A percentile compares a stretch with the other conserved stretches of the same genome.
Conservation (phyloP, 92 coral and sea anemone species). For the Plumapathes pennacea region DNA sequence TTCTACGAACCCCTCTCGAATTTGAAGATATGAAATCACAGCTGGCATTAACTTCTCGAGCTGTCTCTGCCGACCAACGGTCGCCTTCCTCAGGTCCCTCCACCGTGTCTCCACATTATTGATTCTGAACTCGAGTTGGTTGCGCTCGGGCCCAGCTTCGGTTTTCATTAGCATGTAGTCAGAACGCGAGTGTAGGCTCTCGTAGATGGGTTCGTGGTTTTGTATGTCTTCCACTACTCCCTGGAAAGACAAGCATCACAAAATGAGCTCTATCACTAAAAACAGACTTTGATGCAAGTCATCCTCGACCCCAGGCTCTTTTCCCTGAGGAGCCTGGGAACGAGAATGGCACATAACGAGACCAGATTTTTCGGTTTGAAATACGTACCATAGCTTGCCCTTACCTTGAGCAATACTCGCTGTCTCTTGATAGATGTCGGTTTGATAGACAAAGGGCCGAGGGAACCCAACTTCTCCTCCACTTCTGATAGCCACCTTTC, state of each 20-base stretch:
- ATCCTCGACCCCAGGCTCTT: too few species aligned
- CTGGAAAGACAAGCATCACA: constrained; percentile 25
- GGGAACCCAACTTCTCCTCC: constrained; percentile 73
- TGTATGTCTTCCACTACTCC: constrained; percentile 72
- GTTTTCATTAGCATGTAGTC: constrained; percentile 54
- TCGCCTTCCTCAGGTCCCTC: constrained; percentile 61
- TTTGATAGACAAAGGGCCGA: constrained; percentile 75
- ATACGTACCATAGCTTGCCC: too few species aligned
- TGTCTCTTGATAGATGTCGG: constrained; percentile 82
- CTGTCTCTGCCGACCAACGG: constrained; percentile 71
- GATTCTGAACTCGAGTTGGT: constrained; percentile 65
- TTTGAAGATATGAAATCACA: constrained; percentile 72
- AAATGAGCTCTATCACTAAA: too few species aligned
- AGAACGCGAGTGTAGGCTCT: constrained; percentile 75
- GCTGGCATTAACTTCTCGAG: constrained; percentile 79
- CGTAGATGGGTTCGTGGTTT: constrained; percentile 65
- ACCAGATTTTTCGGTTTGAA: too few species aligned
- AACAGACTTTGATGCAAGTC: too few species aligned
- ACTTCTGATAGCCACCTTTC: constrained; percentile 84
- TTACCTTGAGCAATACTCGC: constrained; percentile 75
- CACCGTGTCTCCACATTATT: constrained; percentile 73
- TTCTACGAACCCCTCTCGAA: constrained; percentile 64
- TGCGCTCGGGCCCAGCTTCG: constrained; percentile 68
- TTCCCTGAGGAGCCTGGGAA: too few species aligned
- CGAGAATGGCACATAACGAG: too few species aligned